These are phyloP conservation scores for Vireo altiloquus DNA, from an alignment of 2,113 vertebrate genomes.

Conservation along the genomic window DNA sequence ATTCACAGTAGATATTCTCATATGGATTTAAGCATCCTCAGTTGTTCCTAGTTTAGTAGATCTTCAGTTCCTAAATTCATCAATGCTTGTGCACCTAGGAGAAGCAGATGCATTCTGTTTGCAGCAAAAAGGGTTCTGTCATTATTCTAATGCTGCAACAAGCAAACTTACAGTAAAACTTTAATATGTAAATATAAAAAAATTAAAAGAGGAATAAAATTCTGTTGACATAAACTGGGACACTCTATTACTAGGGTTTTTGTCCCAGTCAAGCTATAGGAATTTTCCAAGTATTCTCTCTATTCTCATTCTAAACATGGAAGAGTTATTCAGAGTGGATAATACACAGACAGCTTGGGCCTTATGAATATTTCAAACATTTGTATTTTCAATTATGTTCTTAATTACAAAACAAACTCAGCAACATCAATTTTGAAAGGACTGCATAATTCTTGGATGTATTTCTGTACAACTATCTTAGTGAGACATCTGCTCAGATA, in stretches of 20 bases:
- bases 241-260: neutral
- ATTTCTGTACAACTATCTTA: slow-evolving; percentile 4
- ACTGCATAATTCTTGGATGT: neutral
- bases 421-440: slow-evolving; percentile 29
- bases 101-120: neutral
- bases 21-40: neutral
- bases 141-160: neutral
- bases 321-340: neutral
- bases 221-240: neutral
- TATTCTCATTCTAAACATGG: neutral
- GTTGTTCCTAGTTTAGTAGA: neutral
- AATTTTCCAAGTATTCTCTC: neutral
- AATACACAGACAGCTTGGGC: neutral
- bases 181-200: neutral
- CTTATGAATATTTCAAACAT: slow-evolving; percentile 43
- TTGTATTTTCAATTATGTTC: slow-evolving; percentile 17
- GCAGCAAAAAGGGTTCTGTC: neutral
- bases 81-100: neutral
- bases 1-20: neutral
- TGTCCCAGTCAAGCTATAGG: neutral
- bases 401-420: slow-evolving; percentile 30
- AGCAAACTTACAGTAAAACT: neutral
- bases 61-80: neutral
- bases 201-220: neutral
- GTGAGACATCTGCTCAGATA: slow-evolving; percentile 12